These are phyloP conservation scores for Strigamia crassipes DNA, from an alignment of 2,888 invertebrate genomes.

Conservation along the genomic window DNA sequence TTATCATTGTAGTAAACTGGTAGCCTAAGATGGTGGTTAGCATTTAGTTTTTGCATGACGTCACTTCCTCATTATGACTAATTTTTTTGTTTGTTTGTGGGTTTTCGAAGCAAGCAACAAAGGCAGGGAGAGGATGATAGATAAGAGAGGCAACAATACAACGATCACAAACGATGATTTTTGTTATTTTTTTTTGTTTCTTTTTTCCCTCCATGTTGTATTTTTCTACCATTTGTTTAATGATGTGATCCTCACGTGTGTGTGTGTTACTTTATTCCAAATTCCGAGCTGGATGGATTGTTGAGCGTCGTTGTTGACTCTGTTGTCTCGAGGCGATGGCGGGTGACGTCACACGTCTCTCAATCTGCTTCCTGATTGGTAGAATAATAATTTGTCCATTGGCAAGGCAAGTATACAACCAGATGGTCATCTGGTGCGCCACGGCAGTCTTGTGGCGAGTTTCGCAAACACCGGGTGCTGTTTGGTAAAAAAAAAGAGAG, in stretches of 20 bases:
- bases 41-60: conserved; percentile 22
- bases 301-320: conserved; percentile 40
- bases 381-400: conserved; percentile 35
- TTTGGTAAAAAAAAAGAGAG: neutral
- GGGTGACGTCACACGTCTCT: conserved; percentile 40
- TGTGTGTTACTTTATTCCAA: conserved; percentile 2
- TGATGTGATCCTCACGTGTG: conserved; percentile 12
- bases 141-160: conserved; percentile 42
- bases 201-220: conserved; percentile 19
- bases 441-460: conserved; percentile 23
- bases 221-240: neutral
- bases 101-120: conserved; percentile 28
- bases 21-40: conserved; percentile 27
- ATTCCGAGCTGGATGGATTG: conserved; percentile 29
- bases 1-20: conserved; percentile 16
- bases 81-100: conserved; percentile 1
- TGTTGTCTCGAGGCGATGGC: conserved; percentile 38
- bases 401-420: conserved; percentile 38
- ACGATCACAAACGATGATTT: conserved; percentile 35
- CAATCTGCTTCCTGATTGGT: conserved; percentile 37
- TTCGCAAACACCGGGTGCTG: conserved; percentile 33
- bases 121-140: conserved; percentile 37
- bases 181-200: neutral
- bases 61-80: neutral
- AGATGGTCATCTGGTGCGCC: conserved; percentile 38